Evolutionary conservation across 2,797 vertebrate species (phyloP).

Genomic region (Oreonectes daqikongensis): DNA sequence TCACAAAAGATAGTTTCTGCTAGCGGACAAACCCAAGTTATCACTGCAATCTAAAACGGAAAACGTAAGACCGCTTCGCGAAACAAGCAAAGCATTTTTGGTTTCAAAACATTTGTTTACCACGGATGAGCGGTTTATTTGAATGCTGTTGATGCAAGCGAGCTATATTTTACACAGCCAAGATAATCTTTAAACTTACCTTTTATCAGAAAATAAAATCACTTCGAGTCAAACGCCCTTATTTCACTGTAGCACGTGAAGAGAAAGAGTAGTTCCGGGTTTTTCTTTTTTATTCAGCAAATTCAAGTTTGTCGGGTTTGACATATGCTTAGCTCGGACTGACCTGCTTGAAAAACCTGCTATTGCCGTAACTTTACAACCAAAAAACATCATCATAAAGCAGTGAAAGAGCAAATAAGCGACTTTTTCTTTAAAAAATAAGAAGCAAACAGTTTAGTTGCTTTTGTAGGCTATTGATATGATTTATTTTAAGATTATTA

Average conservation of each 20-base stretch:
- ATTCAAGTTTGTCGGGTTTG: slow-evolving; percentile 45
- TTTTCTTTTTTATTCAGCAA: background rate
- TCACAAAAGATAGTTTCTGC: background rate
- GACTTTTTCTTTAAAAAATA: no score
- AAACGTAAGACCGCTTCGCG: background rate
- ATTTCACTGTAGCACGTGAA: slow-evolving; percentile 13
- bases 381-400: background rate
- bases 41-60: background rate
- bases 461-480: no score
- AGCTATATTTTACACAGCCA: background rate
- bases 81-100: background rate
- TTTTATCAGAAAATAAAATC: background rate
- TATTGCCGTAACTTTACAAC: background rate
- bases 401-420: background rate
- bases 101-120: background rate
- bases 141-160: background rate
- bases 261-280: slow-evolving; percentile 44
- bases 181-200: background rate
- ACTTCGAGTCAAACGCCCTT: background rate
- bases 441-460: no score
- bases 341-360: slow-evolving; percentile 25
- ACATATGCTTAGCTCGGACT: background rate
- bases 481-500: no score
- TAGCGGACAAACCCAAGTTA: background rate
- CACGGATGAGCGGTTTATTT: background rate